A percentile compares a stretch with the other conserved stretches of the same genome.
Conservation (phyloP, 1,140 invertebrate species). For the Aphelenchoides besseyi region DNA sequence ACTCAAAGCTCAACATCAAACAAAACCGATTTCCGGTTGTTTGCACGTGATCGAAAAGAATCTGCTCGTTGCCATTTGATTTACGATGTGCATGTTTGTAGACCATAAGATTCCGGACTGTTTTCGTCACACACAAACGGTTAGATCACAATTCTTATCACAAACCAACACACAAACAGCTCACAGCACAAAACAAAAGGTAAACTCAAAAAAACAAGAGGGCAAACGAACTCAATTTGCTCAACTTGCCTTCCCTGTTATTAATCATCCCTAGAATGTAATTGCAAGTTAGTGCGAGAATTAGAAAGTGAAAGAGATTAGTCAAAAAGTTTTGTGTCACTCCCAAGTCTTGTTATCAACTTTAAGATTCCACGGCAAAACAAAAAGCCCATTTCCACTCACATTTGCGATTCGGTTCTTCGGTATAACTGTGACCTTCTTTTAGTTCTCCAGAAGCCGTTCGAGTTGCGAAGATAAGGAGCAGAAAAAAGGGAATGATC, state of each 20-base stretch:
- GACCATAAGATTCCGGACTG: background rate
- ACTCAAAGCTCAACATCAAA: background rate
- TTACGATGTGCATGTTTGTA: background rate
- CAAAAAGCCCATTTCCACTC: too few species aligned
- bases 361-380: too few species aligned
- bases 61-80: background rate
- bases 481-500: too few species aligned
- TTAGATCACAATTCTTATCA: too few species aligned
- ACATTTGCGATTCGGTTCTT: background rate
- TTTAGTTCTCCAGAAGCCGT: background rate
- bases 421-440: background rate
- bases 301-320: too few species aligned
- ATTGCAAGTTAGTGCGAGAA: too few species aligned
- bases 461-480: background rate
- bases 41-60: background rate
- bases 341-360: too few species aligned
- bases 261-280: constrained; percentile 1
- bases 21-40: background rate
- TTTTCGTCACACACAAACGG: background rate
- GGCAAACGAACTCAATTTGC: background rate
- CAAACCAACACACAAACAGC: background rate
- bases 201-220: background rate
- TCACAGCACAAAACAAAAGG: background rate
- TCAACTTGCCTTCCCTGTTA: background rate
- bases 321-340: too few species aligned